phyloP scores from a whole-genome alignment of 2,888 invertebrate species.

The Leptinotarsa haldemani region DNA sequence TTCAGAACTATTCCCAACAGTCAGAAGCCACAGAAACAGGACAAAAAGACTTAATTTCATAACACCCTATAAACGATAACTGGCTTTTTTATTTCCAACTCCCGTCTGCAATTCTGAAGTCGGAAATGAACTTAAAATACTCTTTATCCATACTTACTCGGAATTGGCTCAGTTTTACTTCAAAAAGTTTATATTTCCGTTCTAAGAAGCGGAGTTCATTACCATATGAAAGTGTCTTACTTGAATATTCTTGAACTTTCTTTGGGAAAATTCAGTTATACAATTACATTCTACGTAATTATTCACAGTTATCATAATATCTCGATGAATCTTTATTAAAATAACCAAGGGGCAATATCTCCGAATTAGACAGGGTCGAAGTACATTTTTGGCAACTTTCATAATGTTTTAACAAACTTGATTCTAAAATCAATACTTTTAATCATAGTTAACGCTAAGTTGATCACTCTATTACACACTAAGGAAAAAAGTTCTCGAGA shows the following conservation, averaged over 20 bases:
- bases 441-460: no score
- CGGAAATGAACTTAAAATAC: constrained; percentile 27
- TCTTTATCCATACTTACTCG: constrained; percentile 25
- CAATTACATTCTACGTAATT: constrained; percentile 1
- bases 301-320: neutral
- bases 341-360: no score
- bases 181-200: constrained; percentile 25
- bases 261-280: neutral
- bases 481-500: no score
- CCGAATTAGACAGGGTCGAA: no score
- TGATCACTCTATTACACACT: no score
- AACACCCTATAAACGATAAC: neutral
- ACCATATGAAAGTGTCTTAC: constrained; percentile 38
- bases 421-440: no score
- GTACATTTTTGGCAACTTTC: no score
- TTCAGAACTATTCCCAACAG: no score
- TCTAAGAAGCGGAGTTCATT: constrained; percentile 30
- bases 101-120: neutral
- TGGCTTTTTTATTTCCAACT: neutral
- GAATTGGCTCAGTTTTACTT: constrained; percentile 23
- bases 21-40: no score
- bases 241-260: constrained; percentile 29
- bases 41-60: no score
- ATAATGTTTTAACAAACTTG: no score
- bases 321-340: neutral